A percentile compares a stretch with the other conserved stretches of the same genome.
Conservation (phyloP, 1,140 invertebrate species). For the Drosophila trapezifrons region DNA sequence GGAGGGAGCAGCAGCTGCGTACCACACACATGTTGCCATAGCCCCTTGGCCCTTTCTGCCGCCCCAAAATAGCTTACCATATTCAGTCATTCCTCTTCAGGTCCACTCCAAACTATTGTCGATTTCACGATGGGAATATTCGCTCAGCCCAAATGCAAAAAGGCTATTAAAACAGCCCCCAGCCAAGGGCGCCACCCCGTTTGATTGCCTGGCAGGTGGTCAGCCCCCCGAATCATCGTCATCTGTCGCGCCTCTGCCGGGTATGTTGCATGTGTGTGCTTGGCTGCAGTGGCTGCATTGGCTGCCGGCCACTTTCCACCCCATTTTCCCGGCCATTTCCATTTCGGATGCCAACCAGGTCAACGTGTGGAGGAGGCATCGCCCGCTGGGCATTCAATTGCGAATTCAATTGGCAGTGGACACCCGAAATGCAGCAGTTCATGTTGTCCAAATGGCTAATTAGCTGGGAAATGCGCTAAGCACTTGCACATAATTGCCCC, state of each 20-base stretch:
- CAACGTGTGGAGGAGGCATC: slow-evolving; percentile 12
- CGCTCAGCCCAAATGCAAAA: slow-evolving; percentile 35
- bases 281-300: neutral
- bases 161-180: slow-evolving; percentile 42
- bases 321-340: slow-evolving; percentile 11
- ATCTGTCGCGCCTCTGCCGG: slow-evolving; percentile 47
- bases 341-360: slow-evolving; percentile 44
- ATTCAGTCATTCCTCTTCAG: slow-evolving; percentile 16
- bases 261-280: slow-evolving; percentile 27
- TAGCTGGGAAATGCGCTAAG: slow-evolving; percentile 78
- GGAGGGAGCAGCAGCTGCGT: slow-evolving; percentile 24
- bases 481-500: slow-evolving; percentile 78
- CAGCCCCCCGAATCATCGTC: slow-evolving; percentile 25
- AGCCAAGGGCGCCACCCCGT: slow-evolving; percentile 1
- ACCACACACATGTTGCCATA: slow-evolving; percentile 12
- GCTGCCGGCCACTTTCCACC: slow-evolving; percentile 24
- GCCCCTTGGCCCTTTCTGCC: neutral
- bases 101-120: slow-evolving; percentile 29
- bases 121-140: slow-evolving; percentile 28
- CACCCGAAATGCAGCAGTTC: slow-evolving; percentile 60
- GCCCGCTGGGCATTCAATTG: slow-evolving; percentile 63
- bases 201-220: slow-evolving; percentile 60
- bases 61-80: slow-evolving; percentile 7
- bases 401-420: slow-evolving; percentile 65
- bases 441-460: slow-evolving; percentile 64